Base-by-base conservation (phyloP, 2,888 invertebrate species). In the Nipponacmea schrenckii region DNA sequence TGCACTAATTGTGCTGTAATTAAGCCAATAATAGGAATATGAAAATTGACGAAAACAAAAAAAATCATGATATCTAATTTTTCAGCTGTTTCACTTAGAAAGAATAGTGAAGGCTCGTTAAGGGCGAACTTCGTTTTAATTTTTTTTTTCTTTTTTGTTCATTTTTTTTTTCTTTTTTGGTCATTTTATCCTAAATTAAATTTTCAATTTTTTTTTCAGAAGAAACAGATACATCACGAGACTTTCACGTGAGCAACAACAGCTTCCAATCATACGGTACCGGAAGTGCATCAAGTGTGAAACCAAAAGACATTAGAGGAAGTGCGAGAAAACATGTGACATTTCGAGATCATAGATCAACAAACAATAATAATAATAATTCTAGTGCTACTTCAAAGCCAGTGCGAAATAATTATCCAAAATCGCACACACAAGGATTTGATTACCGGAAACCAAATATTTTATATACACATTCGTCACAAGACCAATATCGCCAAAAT, bases 301-400 rank as follows among this genome's bases (percentile, higher is more conserved):
- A 72, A 62, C 70, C 75, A 20, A 71, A 76, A 56, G 74, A 73
- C 45, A 69, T 74, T 27, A 39, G 76, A 27, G 39, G 48, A 26
- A 75, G 75, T 67, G 50, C 66, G 44, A 72, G 78, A 39, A 78
- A 78, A 48, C 76, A 76, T 69, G 78, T 78, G 64, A 78, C 78
- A 17, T 78, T 78, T 70, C 74, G 74, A 46, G 78, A 78, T 67
- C 67, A 71, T 31, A 27, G 26, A 20, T 27, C 27, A 27, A 24
- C n/a, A 26, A 62, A 62, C 20, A 27, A 63, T 12, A 44, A 44
- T 26, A 15, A 44, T 20, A 24, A 62, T 26, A 24, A 44, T 68
- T 12, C 67, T 48, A 17, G 27, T 46, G 46, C 27, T 67, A 62
- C 24, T 56, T 31, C 50, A 56, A 31, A 50, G 50, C 31, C 65